Evolutionary conservation across 92 coral and sea anemone species (phyloP).

Genomic region (Palythoa grandis): DNA sequence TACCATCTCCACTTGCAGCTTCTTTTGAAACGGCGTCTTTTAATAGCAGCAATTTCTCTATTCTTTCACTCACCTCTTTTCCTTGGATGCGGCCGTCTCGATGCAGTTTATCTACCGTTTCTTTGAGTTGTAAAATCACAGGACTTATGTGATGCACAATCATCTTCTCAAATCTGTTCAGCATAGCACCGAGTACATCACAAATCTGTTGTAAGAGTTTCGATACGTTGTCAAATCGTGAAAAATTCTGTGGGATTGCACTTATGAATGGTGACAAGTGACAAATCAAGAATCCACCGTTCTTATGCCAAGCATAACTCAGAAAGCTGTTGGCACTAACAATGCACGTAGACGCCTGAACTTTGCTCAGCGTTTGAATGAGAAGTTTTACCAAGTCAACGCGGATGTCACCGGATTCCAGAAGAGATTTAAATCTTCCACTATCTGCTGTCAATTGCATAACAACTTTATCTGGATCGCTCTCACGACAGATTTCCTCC

Average conservation of each 20-base stretch:
- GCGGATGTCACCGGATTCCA: constrained; percentile 10
- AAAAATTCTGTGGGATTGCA: constrained; percentile 13
- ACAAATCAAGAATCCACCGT: constrained; percentile 21
- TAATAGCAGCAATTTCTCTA: constrained; percentile 46
- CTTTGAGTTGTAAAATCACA: constrained; percentile 66
- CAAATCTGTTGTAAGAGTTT: constrained; percentile 38
- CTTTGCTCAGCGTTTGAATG: constrained; percentile 25
- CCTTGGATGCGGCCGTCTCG: constrained; percentile 21
- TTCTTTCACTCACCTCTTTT: constrained; percentile 48
- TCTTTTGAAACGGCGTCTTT: constrained; percentile 51
- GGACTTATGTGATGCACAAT: constrained; percentile 46
- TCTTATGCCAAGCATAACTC: constrained; percentile 20
- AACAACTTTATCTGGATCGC: constrained; percentile 35
- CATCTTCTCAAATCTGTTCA: constrained; percentile 43
- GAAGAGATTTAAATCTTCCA: constrained; percentile 20
- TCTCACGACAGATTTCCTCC: constrained; percentile 18
- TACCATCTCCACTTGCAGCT: constrained; percentile 32
- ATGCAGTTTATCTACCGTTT: constrained; percentile 38
- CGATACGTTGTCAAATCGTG: constrained; percentile 21
- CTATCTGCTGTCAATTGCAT: constrained; percentile 10
- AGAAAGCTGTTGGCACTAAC: constrained; percentile 12
- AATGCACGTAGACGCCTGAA: constrained; percentile 8
- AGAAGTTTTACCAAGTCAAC: constrained; percentile 26
- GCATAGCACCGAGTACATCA: constrained; percentile 38
- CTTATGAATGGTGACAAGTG: constrained; percentile 29